These are phyloP conservation scores for Drosophila macrospina DNA, from an alignment of 2,888 invertebrate genomes.

Conservation along the genomic window DNA sequence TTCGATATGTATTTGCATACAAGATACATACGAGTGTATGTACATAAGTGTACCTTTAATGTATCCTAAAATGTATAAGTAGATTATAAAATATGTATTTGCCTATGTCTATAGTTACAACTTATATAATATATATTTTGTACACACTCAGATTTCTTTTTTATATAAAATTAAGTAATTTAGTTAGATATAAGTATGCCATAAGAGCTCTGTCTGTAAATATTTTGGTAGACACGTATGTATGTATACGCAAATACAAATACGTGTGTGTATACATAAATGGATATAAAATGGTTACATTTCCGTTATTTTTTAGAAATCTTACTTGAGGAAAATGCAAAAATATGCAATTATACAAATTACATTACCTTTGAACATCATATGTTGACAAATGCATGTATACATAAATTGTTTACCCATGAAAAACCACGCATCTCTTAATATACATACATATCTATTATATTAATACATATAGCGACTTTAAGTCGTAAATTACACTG, in stretches of 20 bases:
- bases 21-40: constrained; percentile 11
- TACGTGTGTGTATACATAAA: constrained; percentile 1
- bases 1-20: constrained; percentile 14
- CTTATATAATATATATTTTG: not conserved
- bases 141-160: not conserved
- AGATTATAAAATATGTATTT: not conserved
- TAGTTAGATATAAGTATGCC: constrained; percentile 2
- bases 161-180: not conserved
- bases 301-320: constrained; percentile 6
- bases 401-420: not conserved
- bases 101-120: not conserved
- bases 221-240: constrained; percentile 10
- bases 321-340: not conserved
- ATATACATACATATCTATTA: not conserved
- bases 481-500: not conserved
- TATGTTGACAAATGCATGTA: not conserved
- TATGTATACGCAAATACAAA: not conserved
- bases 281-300: constrained; percentile 25
- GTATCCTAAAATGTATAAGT: constrained; percentile 6
- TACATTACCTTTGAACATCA: too few relatives aligned
- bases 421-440: constrained; percentile 2
- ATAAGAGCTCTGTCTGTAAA: not conserved
- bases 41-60: not conserved
- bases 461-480: not conserved
- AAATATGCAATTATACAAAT: not conserved